Percentiles rank a stretch among this genome's conserved stretches.
Conservation (phyloP, 2,888 invertebrate genomes). For the Drosophila yooni region DNA sequence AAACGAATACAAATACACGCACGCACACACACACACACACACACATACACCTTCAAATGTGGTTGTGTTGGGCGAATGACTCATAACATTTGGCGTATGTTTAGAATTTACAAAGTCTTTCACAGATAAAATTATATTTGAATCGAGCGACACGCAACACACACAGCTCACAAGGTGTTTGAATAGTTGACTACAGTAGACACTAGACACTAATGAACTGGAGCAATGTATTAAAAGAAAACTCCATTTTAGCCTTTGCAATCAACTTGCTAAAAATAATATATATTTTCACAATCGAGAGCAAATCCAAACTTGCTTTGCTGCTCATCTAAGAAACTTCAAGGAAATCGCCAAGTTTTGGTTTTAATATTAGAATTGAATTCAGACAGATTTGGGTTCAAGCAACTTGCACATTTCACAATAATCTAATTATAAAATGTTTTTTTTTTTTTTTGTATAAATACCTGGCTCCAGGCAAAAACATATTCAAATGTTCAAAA, state of each 20-base stretch:
- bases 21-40: conserved; percentile 20
- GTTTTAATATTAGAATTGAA: background rate
- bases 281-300: background rate
- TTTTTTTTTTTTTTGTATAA: background rate
- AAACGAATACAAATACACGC: conserved; percentile 34
- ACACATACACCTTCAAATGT: background rate
- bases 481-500: background rate
- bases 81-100: conserved; percentile 76
- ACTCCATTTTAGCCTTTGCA: no score
- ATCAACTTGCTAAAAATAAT: background rate
- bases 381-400: background rate
- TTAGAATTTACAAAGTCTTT: conserved; percentile 68
- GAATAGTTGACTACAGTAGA: conserved; percentile 37
- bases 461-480: background rate
- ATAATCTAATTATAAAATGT: background rate
- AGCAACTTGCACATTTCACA: background rate
- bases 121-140: conserved; percentile 60
- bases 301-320: background rate
- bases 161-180: conserved; percentile 42
- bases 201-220: background rate
- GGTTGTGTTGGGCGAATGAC: conserved; percentile 47
- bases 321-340: background rate
- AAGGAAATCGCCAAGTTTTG: background rate
- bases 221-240: background rate
- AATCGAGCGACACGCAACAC: conserved; percentile 37